Percentiles rank a stretch among this genome's conserved stretches.
These are phyloP conservation scores for Rhabdornis inornatus DNA, from an alignment of 2,113 vertebrate genomes.

Conservation along the genomic window DNA sequence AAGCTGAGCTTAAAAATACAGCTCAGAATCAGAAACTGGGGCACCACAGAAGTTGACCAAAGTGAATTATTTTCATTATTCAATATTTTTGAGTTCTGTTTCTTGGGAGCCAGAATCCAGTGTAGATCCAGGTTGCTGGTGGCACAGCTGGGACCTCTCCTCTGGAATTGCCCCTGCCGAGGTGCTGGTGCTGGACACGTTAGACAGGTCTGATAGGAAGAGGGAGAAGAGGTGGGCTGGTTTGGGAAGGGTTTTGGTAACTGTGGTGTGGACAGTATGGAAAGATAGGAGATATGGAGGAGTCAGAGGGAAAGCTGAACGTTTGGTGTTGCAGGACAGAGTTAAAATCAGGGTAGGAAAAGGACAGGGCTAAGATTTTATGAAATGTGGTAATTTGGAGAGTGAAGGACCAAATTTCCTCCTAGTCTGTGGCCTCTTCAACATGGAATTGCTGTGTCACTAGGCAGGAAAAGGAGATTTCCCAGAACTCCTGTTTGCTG, in stretches of 20 bases:
- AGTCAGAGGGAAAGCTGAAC: background rate
- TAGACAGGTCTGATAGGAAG: background rate
- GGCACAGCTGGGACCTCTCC: background rate
- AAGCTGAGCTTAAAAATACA: background rate
- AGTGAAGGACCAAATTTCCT: background rate
- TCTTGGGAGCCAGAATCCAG: background rate
- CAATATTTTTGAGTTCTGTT: background rate
- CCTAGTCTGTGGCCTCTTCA: background rate
- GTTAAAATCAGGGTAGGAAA: background rate
- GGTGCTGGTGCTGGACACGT: background rate
- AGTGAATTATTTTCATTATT: background rate
- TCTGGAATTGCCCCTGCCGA: background rate
- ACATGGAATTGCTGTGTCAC: background rate
- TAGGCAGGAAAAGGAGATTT: background rate
- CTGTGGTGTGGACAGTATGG: background rate
- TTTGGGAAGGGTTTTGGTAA: background rate
- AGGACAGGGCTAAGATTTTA: background rate
- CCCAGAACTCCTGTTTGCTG: background rate
- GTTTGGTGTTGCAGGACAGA: background rate
- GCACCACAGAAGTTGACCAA: background rate
- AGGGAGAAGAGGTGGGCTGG: background rate
- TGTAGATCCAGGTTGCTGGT: background rate
- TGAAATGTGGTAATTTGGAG: background rate
- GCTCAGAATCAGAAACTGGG: background rate
- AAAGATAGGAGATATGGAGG: background rate